Evolutionary conservation across 53 echinoderm and acorn worm genomes (phyloP), one percentile per base, ranked within the genome.

Genomic region (Arbacia lixula): DNA sequence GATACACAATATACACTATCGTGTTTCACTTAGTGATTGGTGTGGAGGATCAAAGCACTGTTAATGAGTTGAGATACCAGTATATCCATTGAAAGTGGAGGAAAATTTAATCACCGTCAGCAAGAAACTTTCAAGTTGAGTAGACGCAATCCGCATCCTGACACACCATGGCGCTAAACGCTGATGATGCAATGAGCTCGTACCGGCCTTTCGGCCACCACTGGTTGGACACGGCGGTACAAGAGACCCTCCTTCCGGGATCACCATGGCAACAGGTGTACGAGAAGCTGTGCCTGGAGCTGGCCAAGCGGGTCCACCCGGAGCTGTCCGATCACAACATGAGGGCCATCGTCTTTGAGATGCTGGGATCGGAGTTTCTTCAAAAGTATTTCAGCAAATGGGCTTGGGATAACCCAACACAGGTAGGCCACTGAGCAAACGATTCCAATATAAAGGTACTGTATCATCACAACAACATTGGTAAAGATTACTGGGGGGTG

Each of bases 241-340:
- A 93, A 36, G 94, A 93, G 77, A 88, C 91, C 16, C 71, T 93
- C 8, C 46, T 93, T 40, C 94, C 94, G 0, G 94, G 90, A 68
- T 88, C 94, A 42, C 94, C 94, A 76, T 93, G 94, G 94, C 75
- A 91, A 86, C 52, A 88, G 88, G 91, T 93, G 1, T 81, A 81
- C 40, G 65, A 87, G 22, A 77, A 40, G 38, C 32, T 86, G 30
- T 41, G 86, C 86, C 73, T 61, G 86, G 76, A 41, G 16, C 76
- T 86, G 5, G 86, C 86, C 31, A 75, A 62, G 52, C 30, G 51
- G 33, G 35, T 86, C 27, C 62, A 86, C 22, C 75, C 75, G 6
- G 86, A 86, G 31, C 75, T 86, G 76, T 20, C 53, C 30, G 75
- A 86, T 75, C 75, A 60, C 8, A 63, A 75, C 50, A 60, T 27